Evolutionary conservation across 2,797 vertebrate species (phyloP).

Genomic region (Aphelocoma californica): DNA sequence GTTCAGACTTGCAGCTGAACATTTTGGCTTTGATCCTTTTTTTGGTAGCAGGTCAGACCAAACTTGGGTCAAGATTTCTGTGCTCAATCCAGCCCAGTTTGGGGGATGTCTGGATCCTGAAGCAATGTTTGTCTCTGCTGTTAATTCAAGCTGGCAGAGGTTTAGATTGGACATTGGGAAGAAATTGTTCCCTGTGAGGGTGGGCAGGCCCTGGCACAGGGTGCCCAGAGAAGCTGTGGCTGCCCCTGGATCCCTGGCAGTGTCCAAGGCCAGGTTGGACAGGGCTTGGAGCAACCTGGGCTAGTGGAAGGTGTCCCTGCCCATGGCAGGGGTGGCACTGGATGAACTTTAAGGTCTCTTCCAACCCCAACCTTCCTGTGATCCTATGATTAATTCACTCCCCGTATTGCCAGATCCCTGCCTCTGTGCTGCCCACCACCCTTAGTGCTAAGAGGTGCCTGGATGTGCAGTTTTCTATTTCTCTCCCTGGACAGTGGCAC

Average conservation of each 20-base stretch:
- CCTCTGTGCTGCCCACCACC: neutral
- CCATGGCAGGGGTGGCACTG: neutral
- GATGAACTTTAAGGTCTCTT: accelerated
- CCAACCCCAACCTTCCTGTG: too few relatives aligned
- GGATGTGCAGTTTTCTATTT: neutral
- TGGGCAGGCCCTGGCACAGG: accelerated
- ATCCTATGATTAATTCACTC: too few relatives aligned
- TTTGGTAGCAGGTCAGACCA: neutral
- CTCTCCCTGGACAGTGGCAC: neutral
- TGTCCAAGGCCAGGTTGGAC: accelerated
- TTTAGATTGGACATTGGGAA: neutral
- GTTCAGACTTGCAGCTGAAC: neutral
- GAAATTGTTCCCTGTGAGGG: accelerated
- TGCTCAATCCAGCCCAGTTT: neutral
- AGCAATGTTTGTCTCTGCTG: neutral
- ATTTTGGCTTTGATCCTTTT: neutral
- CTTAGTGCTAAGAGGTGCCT: neutral
- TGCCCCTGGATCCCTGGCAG: neutral
- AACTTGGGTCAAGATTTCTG: neutral
- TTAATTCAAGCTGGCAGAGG: neutral
- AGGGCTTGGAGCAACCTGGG: accelerated
- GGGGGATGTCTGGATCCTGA: neutral
- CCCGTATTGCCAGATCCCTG: neutral
- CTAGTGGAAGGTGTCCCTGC: neutral
- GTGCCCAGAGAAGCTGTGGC: neutral